Conservation (phyloP, 2,888 invertebrate species). For the Macropis europaea region DNA sequence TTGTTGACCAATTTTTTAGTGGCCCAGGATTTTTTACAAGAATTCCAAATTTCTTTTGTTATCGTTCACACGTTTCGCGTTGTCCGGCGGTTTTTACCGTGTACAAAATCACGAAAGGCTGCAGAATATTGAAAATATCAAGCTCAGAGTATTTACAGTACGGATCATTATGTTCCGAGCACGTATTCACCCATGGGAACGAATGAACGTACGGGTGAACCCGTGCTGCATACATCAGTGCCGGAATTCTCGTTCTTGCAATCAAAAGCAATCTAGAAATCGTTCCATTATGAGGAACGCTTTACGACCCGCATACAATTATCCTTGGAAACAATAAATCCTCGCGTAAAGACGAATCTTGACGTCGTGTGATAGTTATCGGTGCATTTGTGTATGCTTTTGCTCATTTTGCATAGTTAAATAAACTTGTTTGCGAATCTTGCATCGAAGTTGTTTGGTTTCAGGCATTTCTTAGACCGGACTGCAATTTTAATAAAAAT, state of each 20-base stretch:
- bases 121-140: constrained; percentile 36
- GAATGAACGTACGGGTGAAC: constrained; percentile 38
- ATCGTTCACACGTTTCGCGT: neutral
- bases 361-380: no score
- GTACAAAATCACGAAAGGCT: neutral
- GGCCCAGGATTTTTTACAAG: no score
- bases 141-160: constrained; percentile 38
- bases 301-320: constrained; percentile 3
- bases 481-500: no score
- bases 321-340: constrained; percentile 8
- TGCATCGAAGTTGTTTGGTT: no score
- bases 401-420: no score
- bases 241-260: constrained; percentile 23
- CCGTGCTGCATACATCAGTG: constrained; percentile 40
- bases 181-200: constrained; percentile 48
- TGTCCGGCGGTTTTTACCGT: neutral
- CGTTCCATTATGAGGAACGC: constrained; percentile 10
- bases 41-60: neutral
- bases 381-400: no score
- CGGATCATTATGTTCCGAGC: constrained; percentile 48
- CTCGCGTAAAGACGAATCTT: neutral
- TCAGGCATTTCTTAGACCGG: no score
- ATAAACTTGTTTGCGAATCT: no score
- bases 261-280: constrained; percentile 28
- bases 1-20: no score